These are phyloP conservation scores for Zaprionus lineosus DNA, from an alignment of 2,888 invertebrate species.

Conservation along the genomic window DNA sequence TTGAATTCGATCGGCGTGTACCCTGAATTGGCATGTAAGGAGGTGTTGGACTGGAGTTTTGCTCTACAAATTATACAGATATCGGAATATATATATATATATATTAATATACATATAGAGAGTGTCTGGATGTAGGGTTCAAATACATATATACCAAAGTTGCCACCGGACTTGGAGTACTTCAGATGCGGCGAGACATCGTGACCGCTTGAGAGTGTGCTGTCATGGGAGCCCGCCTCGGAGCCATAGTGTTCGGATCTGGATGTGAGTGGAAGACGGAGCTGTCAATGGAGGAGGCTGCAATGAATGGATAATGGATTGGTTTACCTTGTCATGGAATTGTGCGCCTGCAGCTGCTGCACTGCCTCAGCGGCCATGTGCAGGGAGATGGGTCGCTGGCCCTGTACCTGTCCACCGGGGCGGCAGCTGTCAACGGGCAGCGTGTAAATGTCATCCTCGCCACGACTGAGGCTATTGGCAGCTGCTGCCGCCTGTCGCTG, in stretches of 20 bases:
- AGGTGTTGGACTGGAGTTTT: slow-evolving; percentile 84
- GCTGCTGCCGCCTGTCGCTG: slow-evolving; percentile 45
- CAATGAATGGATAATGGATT: neutral
- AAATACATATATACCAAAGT: slow-evolving; percentile 82
- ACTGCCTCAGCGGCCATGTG: slow-evolving; percentile 69
- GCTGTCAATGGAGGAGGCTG: too few species aligned
- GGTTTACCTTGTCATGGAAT: slow-evolving; percentile 78
- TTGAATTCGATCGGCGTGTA: slow-evolving; percentile 87
- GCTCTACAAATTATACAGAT: slow-evolving; percentile 77
- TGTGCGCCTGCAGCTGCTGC: slow-evolving; percentile 61
- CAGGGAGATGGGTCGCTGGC: slow-evolving; percentile 69
- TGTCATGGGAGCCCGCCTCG: slow-evolving; percentile 78
- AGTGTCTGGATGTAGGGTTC: slow-evolving; percentile 2
- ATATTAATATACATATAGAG: slow-evolving; percentile 12
- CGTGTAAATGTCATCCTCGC: slow-evolving; percentile 82
- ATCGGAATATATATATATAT: neutral
- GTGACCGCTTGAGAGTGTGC: slow-evolving; percentile 68
- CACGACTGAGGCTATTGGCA: slow-evolving; percentile 42
- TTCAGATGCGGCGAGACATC: slow-evolving; percentile 76
- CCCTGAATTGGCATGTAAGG: slow-evolving; percentile 92
- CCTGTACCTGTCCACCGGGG: slow-evolving; percentile 57
- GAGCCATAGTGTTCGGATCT: slow-evolving; percentile 79
- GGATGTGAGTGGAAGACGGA: too few species aligned
- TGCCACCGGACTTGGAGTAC: slow-evolving; percentile 79
- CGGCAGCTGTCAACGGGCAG: slow-evolving; percentile 81